Percentiles rank a stretch among this genome's conserved stretches.
Conservation (phyloP, 2,797 vertebrate genomes). For the Neosalanx taihuensis region DNA sequence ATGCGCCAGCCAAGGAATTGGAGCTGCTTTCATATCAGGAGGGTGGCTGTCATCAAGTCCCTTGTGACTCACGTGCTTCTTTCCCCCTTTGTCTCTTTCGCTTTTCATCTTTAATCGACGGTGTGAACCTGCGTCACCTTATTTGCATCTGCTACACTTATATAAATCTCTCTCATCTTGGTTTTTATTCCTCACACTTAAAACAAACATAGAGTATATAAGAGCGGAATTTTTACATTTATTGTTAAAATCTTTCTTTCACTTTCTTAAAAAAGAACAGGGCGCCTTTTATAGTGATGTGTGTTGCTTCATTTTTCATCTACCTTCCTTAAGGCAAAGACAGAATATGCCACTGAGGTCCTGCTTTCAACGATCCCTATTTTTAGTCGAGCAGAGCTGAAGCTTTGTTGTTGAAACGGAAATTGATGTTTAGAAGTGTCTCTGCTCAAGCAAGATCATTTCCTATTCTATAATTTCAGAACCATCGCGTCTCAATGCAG, state of each 20-base stretch:
- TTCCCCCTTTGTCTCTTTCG: constrained; percentile 47
- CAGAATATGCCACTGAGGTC: constrained; percentile 37
- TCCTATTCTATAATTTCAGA: constrained; percentile 33
- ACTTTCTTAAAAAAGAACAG: constrained; percentile 23
- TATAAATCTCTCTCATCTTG: constrained; percentile 52
- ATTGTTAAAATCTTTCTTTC: constrained; percentile 25
- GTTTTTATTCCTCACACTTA: constrained; percentile 26
- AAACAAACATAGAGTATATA: constrained; percentile 30
- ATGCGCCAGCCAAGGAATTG: constrained; percentile 56
- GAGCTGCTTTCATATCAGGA: constrained; percentile 65
- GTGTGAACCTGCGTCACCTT: constrained; percentile 48
- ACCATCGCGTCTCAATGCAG: constrained; percentile 22
- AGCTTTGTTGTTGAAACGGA: constrained; percentile 42
- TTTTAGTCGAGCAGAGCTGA: constrained; percentile 44
- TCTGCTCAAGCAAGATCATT: constrained; percentile 38
- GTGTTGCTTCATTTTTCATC: constrained; percentile 30
- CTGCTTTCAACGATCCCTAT: constrained; percentile 45
- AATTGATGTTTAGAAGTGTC: constrained; percentile 47
- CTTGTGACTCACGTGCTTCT: constrained; percentile 40
- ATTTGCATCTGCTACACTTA: constrained; percentile 65
- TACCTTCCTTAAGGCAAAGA: constrained; percentile 28
- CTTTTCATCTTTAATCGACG: constrained; percentile 70
- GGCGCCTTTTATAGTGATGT: constrained; percentile 28
- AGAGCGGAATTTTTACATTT: constrained; percentile 22
- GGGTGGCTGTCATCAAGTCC: constrained; percentile 61